These are phyloP conservation scores for Semnornis frantzii DNA, from an alignment of 2,113 vertebrate genomes.

Conservation along the genomic window DNA sequence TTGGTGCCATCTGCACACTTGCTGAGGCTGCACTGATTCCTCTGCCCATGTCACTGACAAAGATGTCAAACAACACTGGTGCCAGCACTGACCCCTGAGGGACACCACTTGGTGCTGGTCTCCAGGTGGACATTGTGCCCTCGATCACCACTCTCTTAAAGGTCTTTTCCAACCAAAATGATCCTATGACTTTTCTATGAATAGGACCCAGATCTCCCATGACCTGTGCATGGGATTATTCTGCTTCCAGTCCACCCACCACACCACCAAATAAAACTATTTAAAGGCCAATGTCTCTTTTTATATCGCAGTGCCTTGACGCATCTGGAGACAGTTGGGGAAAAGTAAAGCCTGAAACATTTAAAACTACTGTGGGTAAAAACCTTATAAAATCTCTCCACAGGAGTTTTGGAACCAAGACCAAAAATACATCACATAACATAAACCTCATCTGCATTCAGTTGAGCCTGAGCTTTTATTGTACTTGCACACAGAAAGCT, in stretches of 20 bases:
- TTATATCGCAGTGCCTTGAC: background rate
- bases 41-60: too few relatives aligned
- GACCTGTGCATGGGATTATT: background rate
- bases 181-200: too few relatives aligned
- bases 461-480: background rate
- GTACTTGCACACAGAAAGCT: background rate
- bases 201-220: background rate
- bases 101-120: too few relatives aligned
- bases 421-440: background rate
- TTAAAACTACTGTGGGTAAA: background rate
- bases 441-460: background rate
- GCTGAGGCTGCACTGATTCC: too few relatives aligned
- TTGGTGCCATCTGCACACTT: too few relatives aligned
- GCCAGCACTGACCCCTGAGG: too few relatives aligned
- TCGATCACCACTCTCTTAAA: too few relatives aligned
- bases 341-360: background rate
- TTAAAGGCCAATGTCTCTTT: slow-evolving; percentile 5
- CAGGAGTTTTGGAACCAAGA: background rate
- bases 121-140: too few relatives aligned
- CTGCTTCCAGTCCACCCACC: background rate
- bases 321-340: background rate
- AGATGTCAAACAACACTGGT: too few relatives aligned
- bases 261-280: slow-evolving; percentile 19
- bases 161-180: too few relatives aligned
- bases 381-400: background rate